Conservation (phyloP, 2,888 invertebrate species). For the Coenonympha arcania region DNA sequence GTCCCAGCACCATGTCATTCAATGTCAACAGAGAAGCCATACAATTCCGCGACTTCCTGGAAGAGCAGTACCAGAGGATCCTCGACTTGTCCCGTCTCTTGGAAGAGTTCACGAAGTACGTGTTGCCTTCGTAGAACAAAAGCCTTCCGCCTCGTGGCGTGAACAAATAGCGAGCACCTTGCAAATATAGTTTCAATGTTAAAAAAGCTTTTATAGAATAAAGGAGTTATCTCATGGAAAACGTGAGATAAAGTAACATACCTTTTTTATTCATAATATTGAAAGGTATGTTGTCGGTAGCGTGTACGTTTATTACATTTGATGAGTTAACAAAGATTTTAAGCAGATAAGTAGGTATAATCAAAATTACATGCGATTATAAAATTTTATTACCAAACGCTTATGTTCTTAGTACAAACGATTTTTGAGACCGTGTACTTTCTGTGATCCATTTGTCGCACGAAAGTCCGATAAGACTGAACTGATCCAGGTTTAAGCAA, state of each 20-base stretch:
- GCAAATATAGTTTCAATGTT: slow-evolving; percentile 30
- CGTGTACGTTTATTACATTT: too few relatives aligned
- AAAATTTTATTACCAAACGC: too few relatives aligned
- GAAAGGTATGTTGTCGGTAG: neutral
- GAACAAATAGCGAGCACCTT: slow-evolving; percentile 44
- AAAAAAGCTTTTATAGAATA: slow-evolving; percentile 13
- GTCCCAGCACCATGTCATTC: slow-evolving; percentile 44
- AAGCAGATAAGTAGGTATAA: too few relatives aligned
- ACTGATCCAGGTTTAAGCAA: too few relatives aligned
- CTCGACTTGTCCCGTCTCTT: slow-evolving; percentile 41
- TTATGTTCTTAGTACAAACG: too few relatives aligned
- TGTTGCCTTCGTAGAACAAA: slow-evolving; percentile 51
- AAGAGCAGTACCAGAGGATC: slow-evolving; percentile 54
- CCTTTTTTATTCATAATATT: neutral
- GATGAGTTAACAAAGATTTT: too few relatives aligned
- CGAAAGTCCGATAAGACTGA: too few relatives aligned
- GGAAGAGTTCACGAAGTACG: slow-evolving; percentile 50
- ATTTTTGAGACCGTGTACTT: too few relatives aligned
- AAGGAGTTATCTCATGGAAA: neutral
- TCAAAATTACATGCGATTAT: too few relatives aligned
- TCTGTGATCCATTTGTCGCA: too few relatives aligned
- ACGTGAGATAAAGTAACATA: neutral
- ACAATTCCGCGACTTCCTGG: slow-evolving; percentile 50
- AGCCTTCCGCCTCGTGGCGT: slow-evolving; percentile 47
- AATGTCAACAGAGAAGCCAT: slow-evolving; percentile 47